Evolutionary conservation across 2,797 vertebrate genomes (phyloP), one percentile per base, ranked within the genome.

Genomic region (Pseudochaenichthys georgianus): DNA sequence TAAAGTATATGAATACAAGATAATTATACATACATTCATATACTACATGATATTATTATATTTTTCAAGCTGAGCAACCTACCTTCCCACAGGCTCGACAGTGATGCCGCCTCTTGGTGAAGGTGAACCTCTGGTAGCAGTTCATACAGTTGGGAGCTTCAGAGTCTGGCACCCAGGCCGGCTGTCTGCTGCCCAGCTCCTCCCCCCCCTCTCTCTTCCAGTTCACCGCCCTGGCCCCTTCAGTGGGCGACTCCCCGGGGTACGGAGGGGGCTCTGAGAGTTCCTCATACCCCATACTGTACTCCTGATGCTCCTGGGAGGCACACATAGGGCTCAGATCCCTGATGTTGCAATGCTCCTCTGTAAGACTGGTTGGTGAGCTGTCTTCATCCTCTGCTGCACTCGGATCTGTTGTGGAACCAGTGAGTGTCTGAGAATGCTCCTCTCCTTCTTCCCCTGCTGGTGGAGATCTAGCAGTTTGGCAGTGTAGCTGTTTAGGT

Each of bases 61-160:
- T 38, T 38, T 38, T 19, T 1, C 23, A 0, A 46, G 59, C 45
- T n/a, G 21, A 55, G 38, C 17, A 8, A 10, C 64, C 2, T 47
- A 68, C 98, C 94, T 99, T 98, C 60, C 98, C 98, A 19, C 98
- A 99, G 2, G 98, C 97, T 83, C 98, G 95, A 87, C 98, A 99
- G 88, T 99, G 98, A 77, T 99, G 98, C 61, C 98, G 88, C 28
- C 98, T 94, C 93, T 94, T 98, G 21, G 97, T 99, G 85, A 99
- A 99, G 0, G 97, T 99, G 91, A 99, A 99, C 90, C 91, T 97
- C 81, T 95, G 95, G 70, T 92, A 90, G 89, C 98, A 99, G 84
- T 95, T 97, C 97, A 98, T 99, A 81, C 98, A 99, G 75, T 96
- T 97, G 52, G 97, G 97, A 70, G 98, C 98, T 84, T 98, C 96